These are phyloP conservation scores for Tachuris rubrigastra DNA, from an alignment of 2,113 vertebrate genomes.

Conservation along the genomic window DNA sequence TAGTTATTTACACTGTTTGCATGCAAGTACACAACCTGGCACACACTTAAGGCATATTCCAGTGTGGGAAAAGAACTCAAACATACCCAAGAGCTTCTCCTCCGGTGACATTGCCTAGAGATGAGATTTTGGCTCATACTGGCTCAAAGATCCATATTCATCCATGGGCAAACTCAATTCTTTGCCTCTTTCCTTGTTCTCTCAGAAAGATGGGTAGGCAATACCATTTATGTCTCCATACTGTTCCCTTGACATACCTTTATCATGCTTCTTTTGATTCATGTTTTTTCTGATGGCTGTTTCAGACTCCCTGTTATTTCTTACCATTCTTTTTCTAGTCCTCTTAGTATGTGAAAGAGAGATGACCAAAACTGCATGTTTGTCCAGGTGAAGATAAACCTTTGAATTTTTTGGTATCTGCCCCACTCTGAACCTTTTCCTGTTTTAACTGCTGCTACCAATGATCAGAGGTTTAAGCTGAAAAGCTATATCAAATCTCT, in stretches of 20 bases:
- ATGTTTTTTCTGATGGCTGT: not conserved
- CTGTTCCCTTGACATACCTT: not conserved
- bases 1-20: not conserved
- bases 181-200: not conserved
- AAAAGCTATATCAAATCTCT: not conserved
- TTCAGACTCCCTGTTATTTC: not conserved
- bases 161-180: not conserved
- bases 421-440: not conserved
- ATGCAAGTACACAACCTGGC: not conserved
- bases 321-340: not conserved
- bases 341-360: not conserved
- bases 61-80: not conserved
- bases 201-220: not conserved
- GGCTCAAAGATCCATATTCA: not conserved
- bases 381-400: not conserved
- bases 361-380: not conserved
- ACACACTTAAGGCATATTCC: not conserved
- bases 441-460: not conserved
- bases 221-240: not conserved
- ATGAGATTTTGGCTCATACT: not conserved
- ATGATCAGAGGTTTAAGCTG: not conserved
- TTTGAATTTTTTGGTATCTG: not conserved
- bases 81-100: not conserved
- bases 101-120: not conserved
- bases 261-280: not conserved